phyloP scores from a whole-genome alignment of 2,888 invertebrate genomes.

The Drosophila austrosaltans region DNA sequence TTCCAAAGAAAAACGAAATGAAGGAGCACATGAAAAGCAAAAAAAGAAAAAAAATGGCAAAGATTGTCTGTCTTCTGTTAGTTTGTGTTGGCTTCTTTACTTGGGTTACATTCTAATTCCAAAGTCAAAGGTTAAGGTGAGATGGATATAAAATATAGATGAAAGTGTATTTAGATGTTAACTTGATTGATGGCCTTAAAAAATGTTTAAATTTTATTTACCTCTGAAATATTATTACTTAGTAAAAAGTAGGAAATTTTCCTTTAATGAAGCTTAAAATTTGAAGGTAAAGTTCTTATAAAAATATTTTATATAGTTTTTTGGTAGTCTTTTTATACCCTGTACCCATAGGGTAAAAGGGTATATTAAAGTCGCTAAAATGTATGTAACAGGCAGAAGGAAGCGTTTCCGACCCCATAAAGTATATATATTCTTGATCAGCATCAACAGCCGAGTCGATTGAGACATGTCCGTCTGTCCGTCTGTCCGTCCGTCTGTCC shows the following conservation, averaged over 20 bases:
- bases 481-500: too few species aligned
- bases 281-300: too few species aligned
- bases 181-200: conserved; percentile 5
- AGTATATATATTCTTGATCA: too few species aligned
- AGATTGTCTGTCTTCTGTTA: conserved; percentile 44
- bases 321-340: too few species aligned
- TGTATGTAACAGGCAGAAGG: too few species aligned
- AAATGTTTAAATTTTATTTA: background rate
- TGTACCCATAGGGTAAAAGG: too few species aligned
- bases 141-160: conserved; percentile 28
- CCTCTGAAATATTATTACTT: background rate
- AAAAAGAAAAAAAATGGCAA: background rate
- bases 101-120: conserved; percentile 38
- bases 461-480: too few species aligned
- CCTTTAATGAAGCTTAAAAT: too few species aligned
- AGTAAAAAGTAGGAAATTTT: background rate
- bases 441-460: too few species aligned
- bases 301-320: too few species aligned
- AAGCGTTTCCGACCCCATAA: too few species aligned
- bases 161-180: background rate
- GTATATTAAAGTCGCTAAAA: too few species aligned
- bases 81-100: conserved; percentile 26
- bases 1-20: conserved; percentile 21
- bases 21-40: background rate
- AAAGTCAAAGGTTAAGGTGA: conserved; percentile 43